Percentiles rank a stretch among this genome's conserved stretches.
These are phyloP conservation scores for Clarias pachynema DNA, from an alignment of 2,797 vertebrate genomes.

Conservation along the genomic window DNA sequence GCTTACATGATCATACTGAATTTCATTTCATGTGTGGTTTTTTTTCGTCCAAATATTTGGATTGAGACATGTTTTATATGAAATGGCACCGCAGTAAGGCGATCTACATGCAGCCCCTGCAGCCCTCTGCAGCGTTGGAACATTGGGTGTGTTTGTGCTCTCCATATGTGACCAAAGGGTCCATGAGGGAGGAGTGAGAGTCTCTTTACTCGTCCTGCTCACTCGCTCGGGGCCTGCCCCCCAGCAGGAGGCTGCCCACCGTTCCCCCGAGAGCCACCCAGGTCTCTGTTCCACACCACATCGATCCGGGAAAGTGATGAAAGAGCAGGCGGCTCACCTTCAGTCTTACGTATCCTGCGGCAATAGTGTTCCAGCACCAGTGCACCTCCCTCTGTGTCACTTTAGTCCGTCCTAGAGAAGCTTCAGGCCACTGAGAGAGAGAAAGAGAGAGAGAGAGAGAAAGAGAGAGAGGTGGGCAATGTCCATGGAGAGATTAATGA, in stretches of 20 bases:
- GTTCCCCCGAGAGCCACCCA: slow-evolving; percentile 47
- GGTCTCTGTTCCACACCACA: slow-evolving; percentile 61
- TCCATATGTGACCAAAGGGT: slow-evolving; percentile 50
- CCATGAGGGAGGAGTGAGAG: slow-evolving; percentile 48
- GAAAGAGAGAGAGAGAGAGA: slow-evolving; percentile 29
- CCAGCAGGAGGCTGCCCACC: slow-evolving; percentile 56
- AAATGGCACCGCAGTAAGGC: slow-evolving; percentile 11
- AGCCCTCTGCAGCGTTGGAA: slow-evolving; percentile 21
- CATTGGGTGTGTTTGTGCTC: slow-evolving; percentile 50
- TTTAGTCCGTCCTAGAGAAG: slow-evolving; percentile 50
- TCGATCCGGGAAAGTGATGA: slow-evolving; percentile 64
- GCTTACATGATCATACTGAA: too few relatives aligned
- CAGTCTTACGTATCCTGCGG: slow-evolving; percentile 57
- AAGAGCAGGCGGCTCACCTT: slow-evolving; percentile 62
- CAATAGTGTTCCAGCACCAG: slow-evolving; percentile 47
- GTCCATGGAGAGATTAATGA: slow-evolving; percentile 44
- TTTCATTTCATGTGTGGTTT: background rate
- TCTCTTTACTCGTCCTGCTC: slow-evolving; percentile 43
- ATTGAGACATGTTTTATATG: slow-evolving; percentile 27
- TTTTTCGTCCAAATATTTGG: background rate
- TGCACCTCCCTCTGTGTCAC: slow-evolving; percentile 55
- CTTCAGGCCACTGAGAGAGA: slow-evolving; percentile 37
- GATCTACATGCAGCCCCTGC: slow-evolving; percentile 16
- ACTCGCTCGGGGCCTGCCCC: slow-evolving; percentile 54
- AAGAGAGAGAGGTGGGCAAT: slow-evolving; percentile 33